phyloP scores from a whole-genome alignment of 1,140 invertebrate genomes.

The Orussus abietinus region DNA sequence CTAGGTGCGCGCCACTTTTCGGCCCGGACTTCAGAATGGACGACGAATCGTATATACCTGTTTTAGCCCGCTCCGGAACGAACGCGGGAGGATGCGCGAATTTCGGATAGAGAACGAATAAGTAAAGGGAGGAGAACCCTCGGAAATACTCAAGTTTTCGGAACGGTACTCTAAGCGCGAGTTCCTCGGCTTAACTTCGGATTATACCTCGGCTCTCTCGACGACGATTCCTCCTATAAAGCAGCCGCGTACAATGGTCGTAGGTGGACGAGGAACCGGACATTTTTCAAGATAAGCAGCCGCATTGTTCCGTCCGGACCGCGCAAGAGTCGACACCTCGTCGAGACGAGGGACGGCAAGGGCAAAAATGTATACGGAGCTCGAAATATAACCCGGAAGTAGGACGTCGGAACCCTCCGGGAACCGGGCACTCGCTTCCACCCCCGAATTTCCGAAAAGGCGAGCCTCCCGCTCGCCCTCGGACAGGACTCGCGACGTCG shows the following conservation, averaged over 20 bases:
- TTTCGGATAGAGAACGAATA: constrained; percentile 23
- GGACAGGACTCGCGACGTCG: too few relatives aligned
- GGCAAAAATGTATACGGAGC: neutral
- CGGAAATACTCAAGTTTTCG: too few relatives aligned
- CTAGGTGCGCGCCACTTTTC: too few relatives aligned
- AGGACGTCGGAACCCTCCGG: too few relatives aligned
- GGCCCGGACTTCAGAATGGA: too few relatives aligned
- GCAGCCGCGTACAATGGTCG: constrained; percentile 31
- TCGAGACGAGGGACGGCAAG: constrained; percentile 14
- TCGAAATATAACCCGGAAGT: too few relatives aligned
- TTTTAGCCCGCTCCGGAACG: too few relatives aligned
- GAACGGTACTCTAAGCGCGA: too few relatives aligned
- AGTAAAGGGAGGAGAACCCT: constrained; percentile 16
- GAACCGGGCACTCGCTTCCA: too few relatives aligned
- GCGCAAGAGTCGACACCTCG: constrained; percentile 5
- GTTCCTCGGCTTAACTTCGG: constrained; percentile 34
- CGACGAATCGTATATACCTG: too few relatives aligned
- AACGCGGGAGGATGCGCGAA: constrained; percentile 10
- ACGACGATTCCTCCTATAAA: constrained; percentile 27
- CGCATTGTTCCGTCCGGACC: constrained; percentile 31
- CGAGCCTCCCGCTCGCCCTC: too few relatives aligned
- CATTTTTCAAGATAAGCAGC: constrained; percentile 45
- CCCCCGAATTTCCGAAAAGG: too few relatives aligned
- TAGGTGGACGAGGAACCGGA: constrained; percentile 25
- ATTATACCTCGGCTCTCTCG: constrained; percentile 32